Conservation (phyloP, 23 tunicate species). For the Halocynthia roretzi region DNA sequence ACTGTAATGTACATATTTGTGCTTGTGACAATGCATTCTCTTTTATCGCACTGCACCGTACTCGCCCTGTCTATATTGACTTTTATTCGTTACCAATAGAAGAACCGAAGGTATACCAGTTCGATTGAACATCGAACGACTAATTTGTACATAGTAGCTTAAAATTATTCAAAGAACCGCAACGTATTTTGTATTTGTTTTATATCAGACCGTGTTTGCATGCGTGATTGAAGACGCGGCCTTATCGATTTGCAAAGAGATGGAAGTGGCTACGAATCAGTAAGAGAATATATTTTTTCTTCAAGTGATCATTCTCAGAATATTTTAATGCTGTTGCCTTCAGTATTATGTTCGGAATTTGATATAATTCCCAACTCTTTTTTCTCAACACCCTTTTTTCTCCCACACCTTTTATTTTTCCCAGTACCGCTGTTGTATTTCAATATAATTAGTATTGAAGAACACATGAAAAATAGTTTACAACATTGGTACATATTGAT, state of each 20-base stretch:
- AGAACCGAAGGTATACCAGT: no score
- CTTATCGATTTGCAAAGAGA: slow-evolving; percentile 61
- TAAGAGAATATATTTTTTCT: slow-evolving; percentile 17
- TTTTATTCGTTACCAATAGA: no score
- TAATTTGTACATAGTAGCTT: no score
- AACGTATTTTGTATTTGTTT: neutral
- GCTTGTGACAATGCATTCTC: no score
- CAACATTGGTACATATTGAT: no score
- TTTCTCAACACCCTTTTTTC: neutral
- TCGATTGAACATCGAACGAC: no score
- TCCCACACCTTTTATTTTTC: neutral
- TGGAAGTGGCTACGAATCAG: slow-evolving; percentile 68
- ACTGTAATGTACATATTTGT: no score
- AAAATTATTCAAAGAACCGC: no score
- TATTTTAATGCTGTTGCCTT: neutral
- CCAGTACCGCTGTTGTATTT: no score
- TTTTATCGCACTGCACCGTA: no score
- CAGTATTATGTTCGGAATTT: neutral
- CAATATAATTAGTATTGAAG: no score
- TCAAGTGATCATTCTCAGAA: neutral
- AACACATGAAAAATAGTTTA: no score
- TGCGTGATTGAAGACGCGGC: slow-evolving; percentile 93
- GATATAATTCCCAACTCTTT: neutral
- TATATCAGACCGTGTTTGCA: slow-evolving; percentile 81
- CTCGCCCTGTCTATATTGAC: neutral